phyloP scores from a whole-genome alignment of 37 sponge, comb jelly and placozoan genomes.

The Dysidea cf. avara region DNA sequence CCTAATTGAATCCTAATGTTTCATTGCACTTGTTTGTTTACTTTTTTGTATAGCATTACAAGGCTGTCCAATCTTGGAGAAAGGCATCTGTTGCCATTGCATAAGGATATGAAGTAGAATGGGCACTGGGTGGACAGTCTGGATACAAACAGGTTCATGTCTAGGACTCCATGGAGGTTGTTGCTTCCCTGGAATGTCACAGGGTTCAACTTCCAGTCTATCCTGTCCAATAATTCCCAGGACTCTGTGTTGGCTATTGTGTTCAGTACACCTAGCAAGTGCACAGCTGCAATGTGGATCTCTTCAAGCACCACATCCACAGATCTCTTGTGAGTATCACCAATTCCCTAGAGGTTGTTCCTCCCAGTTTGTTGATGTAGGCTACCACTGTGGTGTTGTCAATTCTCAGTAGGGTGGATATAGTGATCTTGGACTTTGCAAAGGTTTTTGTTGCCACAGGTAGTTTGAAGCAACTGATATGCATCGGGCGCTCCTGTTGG shows the following conservation, averaged over 20 bases:
- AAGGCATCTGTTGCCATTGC: constrained; percentile 32
- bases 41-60: no score
- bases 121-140: no score
- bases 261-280: constrained; percentile 14
- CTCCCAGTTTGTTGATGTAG: constrained; percentile 55
- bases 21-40: no score
- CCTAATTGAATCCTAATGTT: no score
- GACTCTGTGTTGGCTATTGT: no score
- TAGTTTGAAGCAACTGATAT: constrained; percentile 47
- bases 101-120: constrained; percentile 24
- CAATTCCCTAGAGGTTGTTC: constrained; percentile 15
- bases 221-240: neutral
- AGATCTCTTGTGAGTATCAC: no score
- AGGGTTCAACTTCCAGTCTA: no score
- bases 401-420: constrained; percentile 9
- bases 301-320: constrained; percentile 3
- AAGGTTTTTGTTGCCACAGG: constrained; percentile 4
- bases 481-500: no score
- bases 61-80: constrained; percentile 19
- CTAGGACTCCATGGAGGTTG: neutral
- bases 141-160: no score
- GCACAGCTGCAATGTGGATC: constrained; percentile 14
- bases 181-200: constrained; percentile 28
- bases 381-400: no score
- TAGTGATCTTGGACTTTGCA: no score